Base-by-base conservation (phyloP, 2,888 invertebrate species). In the Nomada fabriciana region DNA sequence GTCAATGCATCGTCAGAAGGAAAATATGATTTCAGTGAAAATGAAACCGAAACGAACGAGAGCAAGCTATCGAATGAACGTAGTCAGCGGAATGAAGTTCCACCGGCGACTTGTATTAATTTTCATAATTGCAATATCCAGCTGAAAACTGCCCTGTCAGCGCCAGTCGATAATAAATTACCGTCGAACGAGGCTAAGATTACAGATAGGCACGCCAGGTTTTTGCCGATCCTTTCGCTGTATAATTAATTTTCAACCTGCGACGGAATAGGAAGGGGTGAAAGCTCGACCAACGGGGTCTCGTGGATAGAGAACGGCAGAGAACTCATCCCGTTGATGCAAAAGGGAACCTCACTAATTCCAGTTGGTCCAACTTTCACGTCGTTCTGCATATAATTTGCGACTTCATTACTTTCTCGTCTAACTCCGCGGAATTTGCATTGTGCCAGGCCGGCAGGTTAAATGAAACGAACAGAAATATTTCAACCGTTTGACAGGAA, bases 211-310 rank as follows among this genome's bases (percentile, higher is more conserved):
- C 36, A 20, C 42, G 4, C 15, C 29, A 60, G 7, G 7, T 79
- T 83, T 79, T 83, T 78, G 74, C 63, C 2, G 53, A 36, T 74
- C 60, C 55, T 67, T 53, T 53, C 15, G 23, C 52, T 0, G 78
- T 72, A 72, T 83, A 83, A 83, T 83, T 83, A 83, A 82, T 83
- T 78, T 70, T 42, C n/a, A n/a, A 13, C 29, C 18, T 20, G 23
- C 18, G 3, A 13, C n/a, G 20, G 13, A 20, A 43, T 3, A 55
- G 36, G 4, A 0, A 18, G 15, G 20, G 9, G 10, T 2, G 13
- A 13, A 50, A 60, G 55, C 25, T 10, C 23, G 9, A n/a, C 43
- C 18, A 42, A 4, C 23, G 18, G 11, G n/a, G 50, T 23, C 25
- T 67, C 23, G 29, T 60, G 52, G 47, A 60, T 18, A 50, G 50